Base-by-base conservation (phyloP, 2,888 invertebrate species). In the Apamea epomidion region DNA sequence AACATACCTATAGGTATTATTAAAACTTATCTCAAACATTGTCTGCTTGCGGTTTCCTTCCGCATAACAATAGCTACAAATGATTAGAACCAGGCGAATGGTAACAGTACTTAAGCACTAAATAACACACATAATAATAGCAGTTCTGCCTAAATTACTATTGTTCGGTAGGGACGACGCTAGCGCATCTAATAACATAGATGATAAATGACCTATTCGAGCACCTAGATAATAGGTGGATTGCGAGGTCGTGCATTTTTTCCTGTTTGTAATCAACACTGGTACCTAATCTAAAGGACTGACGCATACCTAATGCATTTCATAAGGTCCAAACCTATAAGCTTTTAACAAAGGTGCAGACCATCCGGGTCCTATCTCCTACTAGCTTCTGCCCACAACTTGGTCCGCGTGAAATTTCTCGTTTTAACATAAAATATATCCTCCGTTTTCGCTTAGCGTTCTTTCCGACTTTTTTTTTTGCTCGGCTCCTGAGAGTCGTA, bases 181-280 rank as follows among this genome's bases (percentile, higher is more conserved):
- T 82, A 71, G 82, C 82, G 64, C 70, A 83, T 84, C 74, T 83
- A 83, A 83, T 84, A 37, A 69, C 51, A 68, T 68, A 21, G 14
- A 62, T 76, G 54, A 82, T n/a, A 69, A 25, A 76, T 82, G 81
- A 81, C 54, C 54, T 76, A 32, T 62, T 82, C 21, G 32, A 37
- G 29, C 48, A 60, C 71, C 81, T 51, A 54, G 18, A 65, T 51
- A 78, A 64, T 10, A 25, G 18, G 18, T 10, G 21, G 51, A 51
- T 42, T 64, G 51, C 18, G 6, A 21, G 14, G 37, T 42, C 18
- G 5, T 78, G 37, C 37, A 6, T 25, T 58, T 48, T 45, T n/a
- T 42, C 8, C 80, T 65, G 18, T 54, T 37, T 45, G 16, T 14
- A 45, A 76, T 18, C 5, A 45, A 45, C 29, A 58, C n/a, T n/a